Evolutionary conservation across 2,888 invertebrate species (phyloP), one percentile per base, ranked within the genome.

Genomic region (Macrosoma leucophasiata): DNA sequence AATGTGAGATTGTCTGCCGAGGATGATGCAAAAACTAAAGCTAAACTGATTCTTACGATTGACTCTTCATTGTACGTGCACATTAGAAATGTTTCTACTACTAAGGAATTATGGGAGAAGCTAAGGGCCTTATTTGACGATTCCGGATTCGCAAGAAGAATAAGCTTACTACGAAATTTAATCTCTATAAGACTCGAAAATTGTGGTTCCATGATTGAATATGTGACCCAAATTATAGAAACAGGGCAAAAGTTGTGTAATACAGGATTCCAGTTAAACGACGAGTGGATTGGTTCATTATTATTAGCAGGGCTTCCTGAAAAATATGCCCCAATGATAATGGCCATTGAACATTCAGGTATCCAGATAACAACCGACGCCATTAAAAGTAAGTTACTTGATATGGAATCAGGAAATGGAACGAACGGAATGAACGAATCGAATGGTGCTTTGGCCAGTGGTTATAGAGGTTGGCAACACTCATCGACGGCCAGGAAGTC

Each of bases 281-380:
- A 52, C 21, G 43, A 52, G 15, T 55, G 52, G 52, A 33, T 51
- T 15, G 46, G 45, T 5, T 44, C 45, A 24, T 37, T 52, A 15
- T 29, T 53, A 19, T 20, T 48, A 11, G 45, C 45, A 3, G 45
- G 41, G 23, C 36, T 48, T 33, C 32, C 33, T 5, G 41, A 43
- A 8, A 26, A 29, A 22, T 43, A 27, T 26, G 23, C 20, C 11
- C 43, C 41, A 1, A 29, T 33, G 32, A 26, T 33, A 11, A 32
- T 32, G 31, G 31, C 31, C 0, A 25, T 32, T 1, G 31, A 32
- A 6, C 25, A 32, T 14, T 32, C 32, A 1, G 32, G 32, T 8
- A 33, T 33, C 4, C 9, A 10, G 3, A 34, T 34, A 2, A 29
- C 23, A 4, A 11, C 29, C 2, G 34, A 34, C 20, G 7, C 24